Conservation (phyloP, 2,113 vertebrate genomes). For the Aleadryas rufinucha region DNA sequence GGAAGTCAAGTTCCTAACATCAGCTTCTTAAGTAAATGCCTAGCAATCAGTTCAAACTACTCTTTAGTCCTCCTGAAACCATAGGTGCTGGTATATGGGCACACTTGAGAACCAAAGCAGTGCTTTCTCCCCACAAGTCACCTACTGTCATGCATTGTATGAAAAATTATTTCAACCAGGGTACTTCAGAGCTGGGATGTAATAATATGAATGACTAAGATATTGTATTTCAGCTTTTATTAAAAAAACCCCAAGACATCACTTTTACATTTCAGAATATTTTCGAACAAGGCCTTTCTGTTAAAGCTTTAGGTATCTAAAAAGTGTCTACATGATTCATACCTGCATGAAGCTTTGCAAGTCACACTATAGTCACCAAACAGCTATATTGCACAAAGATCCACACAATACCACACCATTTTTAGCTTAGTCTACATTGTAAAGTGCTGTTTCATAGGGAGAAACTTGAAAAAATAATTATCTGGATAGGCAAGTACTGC, state of each 20-base stretch:
- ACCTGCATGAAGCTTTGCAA: slow-evolving; percentile 32
- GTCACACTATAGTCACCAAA: slow-evolving; percentile 47
- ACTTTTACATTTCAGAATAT: slow-evolving; percentile 52
- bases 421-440: slow-evolving; percentile 72
- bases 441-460: slow-evolving; percentile 79
- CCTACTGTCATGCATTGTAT: background rate
- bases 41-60: background rate
- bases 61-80: background rate
- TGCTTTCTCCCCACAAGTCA: background rate
- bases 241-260: background rate
- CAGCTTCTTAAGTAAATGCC: background rate
- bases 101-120: background rate
- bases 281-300: slow-evolving; percentile 57
- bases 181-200: background rate
- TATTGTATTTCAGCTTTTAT: slow-evolving; percentile 64
- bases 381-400: slow-evolving; percentile 78
- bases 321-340: slow-evolving; percentile 46
- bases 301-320: slow-evolving; percentile 65
- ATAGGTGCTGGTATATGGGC: background rate
- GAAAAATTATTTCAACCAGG: background rate
- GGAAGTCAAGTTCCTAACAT: background rate
- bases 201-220: slow-evolving; percentile 7
- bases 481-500: slow-evolving; percentile 1
- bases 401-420: slow-evolving; percentile 61
- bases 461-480: slow-evolving; percentile 28